phyloP scores from a whole-genome alignment of 2,113 vertebrate species.

The Chitala chitala region DNA sequence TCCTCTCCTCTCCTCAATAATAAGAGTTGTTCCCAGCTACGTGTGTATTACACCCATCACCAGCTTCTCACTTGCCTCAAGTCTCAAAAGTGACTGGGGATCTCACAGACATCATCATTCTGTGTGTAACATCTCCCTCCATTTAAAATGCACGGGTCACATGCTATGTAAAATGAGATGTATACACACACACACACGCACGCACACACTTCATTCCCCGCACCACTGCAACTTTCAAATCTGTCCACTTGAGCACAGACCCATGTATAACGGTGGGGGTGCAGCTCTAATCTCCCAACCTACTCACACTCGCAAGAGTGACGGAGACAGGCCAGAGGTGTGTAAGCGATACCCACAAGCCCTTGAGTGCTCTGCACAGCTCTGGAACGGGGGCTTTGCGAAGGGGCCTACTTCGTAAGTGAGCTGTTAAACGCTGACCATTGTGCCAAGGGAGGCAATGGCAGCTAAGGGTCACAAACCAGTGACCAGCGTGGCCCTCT shows the following conservation, averaged over 20 bases:
- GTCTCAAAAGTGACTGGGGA: too few species aligned
- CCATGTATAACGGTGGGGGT: constrained; percentile 10
- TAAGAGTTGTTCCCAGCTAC: too few species aligned
- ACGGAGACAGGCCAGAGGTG: neutral
- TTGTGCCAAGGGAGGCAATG: neutral
- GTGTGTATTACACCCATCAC: too few species aligned
- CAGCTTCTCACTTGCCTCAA: too few species aligned
- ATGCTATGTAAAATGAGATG: too few species aligned
- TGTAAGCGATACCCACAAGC: neutral
- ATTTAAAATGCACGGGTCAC: too few species aligned
- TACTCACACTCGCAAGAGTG: neutral
- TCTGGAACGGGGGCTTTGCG: neutral
- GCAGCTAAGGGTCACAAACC: too few species aligned
- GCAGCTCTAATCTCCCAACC: neutral
- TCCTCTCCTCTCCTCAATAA: too few species aligned
- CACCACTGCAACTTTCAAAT: neutral
- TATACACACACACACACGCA: too few species aligned
- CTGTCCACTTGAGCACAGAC: neutral
- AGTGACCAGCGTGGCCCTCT: neutral
- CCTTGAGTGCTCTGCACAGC: neutral
- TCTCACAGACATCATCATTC: too few species aligned
- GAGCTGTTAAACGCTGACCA: neutral
- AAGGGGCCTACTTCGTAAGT: neutral
- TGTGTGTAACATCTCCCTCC: too few species aligned
- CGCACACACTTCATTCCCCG: too few species aligned